A percentile compares a stretch with the other conserved stretches of the same genome.
Conservation (phyloP, 2,888 invertebrate genomes). For the Drosophila neutralis region DNA sequence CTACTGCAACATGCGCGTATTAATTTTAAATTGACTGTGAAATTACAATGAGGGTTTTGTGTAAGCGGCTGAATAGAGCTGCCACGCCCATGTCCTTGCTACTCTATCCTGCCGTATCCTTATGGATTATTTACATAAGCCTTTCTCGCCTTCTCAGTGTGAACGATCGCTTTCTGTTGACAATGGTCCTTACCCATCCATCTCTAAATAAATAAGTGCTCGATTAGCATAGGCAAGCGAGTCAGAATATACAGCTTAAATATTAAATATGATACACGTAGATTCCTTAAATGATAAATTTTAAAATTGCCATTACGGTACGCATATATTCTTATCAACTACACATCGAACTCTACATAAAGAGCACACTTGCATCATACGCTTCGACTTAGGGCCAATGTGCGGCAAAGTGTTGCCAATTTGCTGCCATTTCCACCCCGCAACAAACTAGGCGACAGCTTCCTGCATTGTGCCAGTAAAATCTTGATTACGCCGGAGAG, state of each 20-base stretch:
- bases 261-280: no score
- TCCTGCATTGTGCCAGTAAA: conserved; percentile 46
- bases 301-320: conserved; percentile 5
- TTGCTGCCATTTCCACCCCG: not conserved
- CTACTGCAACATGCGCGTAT: conserved; percentile 64
- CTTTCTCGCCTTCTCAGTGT: not conserved
- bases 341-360: conserved; percentile 15
- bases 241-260: not conserved
- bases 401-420: conserved; percentile 43
- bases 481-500: conserved; percentile 71
- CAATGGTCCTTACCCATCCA: not conserved
- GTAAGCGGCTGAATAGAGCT: conserved; percentile 24
- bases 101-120: not conserved
- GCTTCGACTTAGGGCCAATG: conserved; percentile 16
- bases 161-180: not conserved
- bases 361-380: conserved; percentile 1
- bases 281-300: conserved; percentile 21
- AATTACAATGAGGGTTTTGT: conserved; percentile 64
- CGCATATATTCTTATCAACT: not conserved
- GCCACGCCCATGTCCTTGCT: not conserved
- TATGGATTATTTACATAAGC: conserved; percentile 16
- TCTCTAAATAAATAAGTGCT: conserved; percentile 7
- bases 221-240: not conserved
- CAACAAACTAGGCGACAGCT: conserved; percentile 21
- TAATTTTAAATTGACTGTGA: conserved; percentile 81